A percentile compares a stretch with the other conserved stretches of the same genome.
phyloP scores from a whole-genome alignment of 2,888 invertebrate species.

The Chloroclystis v-ata region DNA sequence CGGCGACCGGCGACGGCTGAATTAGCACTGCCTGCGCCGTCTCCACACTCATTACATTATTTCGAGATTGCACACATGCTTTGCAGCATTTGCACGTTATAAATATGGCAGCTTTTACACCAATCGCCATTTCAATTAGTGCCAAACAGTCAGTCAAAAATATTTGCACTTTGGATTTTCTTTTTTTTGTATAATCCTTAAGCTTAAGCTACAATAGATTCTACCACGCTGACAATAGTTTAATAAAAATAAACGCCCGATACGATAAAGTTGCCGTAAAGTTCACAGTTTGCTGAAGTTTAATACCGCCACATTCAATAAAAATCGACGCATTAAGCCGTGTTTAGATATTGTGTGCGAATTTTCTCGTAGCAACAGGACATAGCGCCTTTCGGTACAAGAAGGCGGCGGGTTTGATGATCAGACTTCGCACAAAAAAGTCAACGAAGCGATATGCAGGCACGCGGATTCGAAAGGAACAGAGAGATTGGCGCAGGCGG shows the following conservation, averaged over 20 bases:
- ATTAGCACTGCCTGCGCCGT: constrained; percentile 34
- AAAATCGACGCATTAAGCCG: constrained; percentile 23
- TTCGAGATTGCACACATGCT: constrained; percentile 55
- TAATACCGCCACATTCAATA: constrained; percentile 29
- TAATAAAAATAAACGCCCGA: constrained; percentile 41
- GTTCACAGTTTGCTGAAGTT: constrained; percentile 30
- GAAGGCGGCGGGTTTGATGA: constrained; percentile 51
- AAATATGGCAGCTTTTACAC: constrained; percentile 32
- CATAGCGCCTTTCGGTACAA: constrained; percentile 45
- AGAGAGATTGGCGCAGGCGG: constrained; percentile 46
- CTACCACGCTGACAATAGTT: constrained; percentile 36
- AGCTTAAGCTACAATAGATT: too few species aligned
- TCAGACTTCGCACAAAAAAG: constrained; percentile 55
- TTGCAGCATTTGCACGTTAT: constrained; percentile 39
- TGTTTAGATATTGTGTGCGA: constrained; percentile 27
- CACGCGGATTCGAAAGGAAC: constrained; percentile 63
- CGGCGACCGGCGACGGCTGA: constrained; percentile 25
- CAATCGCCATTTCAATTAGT: constrained; percentile 32
- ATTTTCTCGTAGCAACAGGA: constrained; percentile 36
- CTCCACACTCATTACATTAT: constrained; percentile 49
- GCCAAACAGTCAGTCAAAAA: too few species aligned
- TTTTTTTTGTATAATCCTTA: too few species aligned
- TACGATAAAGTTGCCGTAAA: constrained; percentile 35
- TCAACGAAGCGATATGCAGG: constrained; percentile 53
- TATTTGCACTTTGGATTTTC: too few species aligned